These are phyloP conservation scores for Psettodes erumei DNA, from an alignment of 2,113 vertebrate genomes.

Conservation along the genomic window DNA sequence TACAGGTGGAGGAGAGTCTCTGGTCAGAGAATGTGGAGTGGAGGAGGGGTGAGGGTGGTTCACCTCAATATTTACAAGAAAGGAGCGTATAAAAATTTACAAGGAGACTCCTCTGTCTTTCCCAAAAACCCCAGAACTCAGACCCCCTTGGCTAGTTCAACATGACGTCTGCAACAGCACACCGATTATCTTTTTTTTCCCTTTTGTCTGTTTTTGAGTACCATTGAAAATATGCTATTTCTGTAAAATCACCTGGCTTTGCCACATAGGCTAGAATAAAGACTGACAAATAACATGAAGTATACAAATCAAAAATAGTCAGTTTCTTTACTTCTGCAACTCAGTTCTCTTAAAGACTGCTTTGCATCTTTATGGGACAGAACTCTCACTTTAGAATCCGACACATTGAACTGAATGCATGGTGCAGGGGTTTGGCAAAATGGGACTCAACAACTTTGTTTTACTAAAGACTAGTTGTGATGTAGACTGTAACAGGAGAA, in stretches of 20 bases:
- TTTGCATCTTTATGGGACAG: slow-evolving; percentile 52
- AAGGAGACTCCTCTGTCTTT: slow-evolving; percentile 68
- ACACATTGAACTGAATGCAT: slow-evolving; percentile 33
- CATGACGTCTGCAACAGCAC: slow-evolving; percentile 56
- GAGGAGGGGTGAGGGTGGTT: slow-evolving; percentile 5
- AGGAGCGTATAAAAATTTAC: slow-evolving; percentile 81
- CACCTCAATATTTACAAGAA: slow-evolving; percentile 79
- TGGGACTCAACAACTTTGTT: slow-evolving; percentile 23
- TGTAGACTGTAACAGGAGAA: background rate
- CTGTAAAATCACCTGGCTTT: slow-evolving; percentile 76
- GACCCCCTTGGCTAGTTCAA: slow-evolving; percentile 42
- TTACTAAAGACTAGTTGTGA: background rate
- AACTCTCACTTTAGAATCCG: slow-evolving; percentile 41
- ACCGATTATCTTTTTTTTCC: slow-evolving; percentile 31
- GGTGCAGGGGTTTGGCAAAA: slow-evolving; percentile 22
- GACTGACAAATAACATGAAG: slow-evolving; percentile 65
- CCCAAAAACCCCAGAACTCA: slow-evolving; percentile 56
- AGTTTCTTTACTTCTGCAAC: slow-evolving; percentile 59
- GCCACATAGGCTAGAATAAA: slow-evolving; percentile 62
- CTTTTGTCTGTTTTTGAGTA: slow-evolving; percentile 49
- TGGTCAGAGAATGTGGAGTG: slow-evolving; percentile 29
- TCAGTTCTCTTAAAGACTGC: slow-evolving; percentile 50
- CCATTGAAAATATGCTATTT: slow-evolving; percentile 75
- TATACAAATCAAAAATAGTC: slow-evolving; percentile 74
- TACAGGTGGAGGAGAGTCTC: slow-evolving; percentile 46